Base-by-base conservation (phyloP, 2,888 invertebrate genomes). In the Torymus auratus region DNA sequence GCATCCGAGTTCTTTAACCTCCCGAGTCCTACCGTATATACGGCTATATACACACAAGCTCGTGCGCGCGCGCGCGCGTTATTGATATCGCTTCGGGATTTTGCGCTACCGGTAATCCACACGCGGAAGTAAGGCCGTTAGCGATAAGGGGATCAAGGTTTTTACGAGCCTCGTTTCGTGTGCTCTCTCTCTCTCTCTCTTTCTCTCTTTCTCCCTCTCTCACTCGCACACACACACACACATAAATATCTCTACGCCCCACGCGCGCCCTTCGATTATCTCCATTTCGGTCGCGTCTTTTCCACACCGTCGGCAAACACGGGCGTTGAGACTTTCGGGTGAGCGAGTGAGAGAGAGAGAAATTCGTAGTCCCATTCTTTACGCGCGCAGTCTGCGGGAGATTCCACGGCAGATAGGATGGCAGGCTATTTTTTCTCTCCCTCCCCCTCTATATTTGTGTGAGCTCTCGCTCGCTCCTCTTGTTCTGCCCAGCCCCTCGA, bases 91-190 rank as follows among this genome's bases (percentile, higher is more conserved):
- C 84, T 71, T 83, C 84, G 83, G 84, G 85, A 87, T 87, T 87
- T 85, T 83, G 85, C 85, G 85, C 82, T 83, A 80, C 83, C 84
- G 85, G 85, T 88, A 89, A 89, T 89, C 88, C 88, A 82, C 85
- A 83, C 83, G 83, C 83, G 83, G 84, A 85, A 85, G 87, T 85
- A 85, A 87, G 87, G 87, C 85, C 85, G 85, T 86, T 84, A 85
- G 86, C 86, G 89, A 89, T 89, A 89, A 89, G 87, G 86, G 89
- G 88, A 89, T 89, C 88, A 88, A 85, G 85, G 83, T 86, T 89
- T 89, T 88, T 88, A 88, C 86, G 87, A 86, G 85, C 84, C 75
- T 84, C 78, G 82, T 82, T 83, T 72, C 79, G 77, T 83, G 80
- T 76, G 74, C 79, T 72, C 12, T 5, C 23, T 3, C 52, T 2